Conservation (phyloP, 2,797 vertebrate species). For the Rhinatrema bivittatum region DNA sequence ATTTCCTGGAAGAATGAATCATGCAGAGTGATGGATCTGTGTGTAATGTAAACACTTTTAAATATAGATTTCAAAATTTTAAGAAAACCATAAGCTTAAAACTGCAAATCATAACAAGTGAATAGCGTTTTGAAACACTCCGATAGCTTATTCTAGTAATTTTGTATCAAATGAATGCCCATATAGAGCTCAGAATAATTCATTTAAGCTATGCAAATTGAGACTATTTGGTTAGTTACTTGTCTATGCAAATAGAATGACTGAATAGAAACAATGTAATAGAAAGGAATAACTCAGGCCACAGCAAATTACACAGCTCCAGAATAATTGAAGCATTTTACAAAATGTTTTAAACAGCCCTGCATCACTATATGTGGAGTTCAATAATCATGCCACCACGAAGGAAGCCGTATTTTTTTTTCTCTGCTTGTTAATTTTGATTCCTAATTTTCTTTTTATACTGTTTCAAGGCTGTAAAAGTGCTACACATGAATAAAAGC, state of each 20-base stretch:
- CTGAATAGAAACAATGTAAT: background rate
- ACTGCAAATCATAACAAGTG: background rate
- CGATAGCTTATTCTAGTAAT: background rate
- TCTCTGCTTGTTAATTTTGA: too few relatives aligned
- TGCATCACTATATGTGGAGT: background rate
- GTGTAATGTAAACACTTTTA: background rate
- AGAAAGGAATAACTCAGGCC: constrained; percentile 8
- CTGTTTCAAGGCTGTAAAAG: too few relatives aligned
- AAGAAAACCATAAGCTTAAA: background rate
- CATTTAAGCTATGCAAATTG: background rate
- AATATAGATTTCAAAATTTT: background rate
- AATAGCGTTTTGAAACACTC: constrained; percentile 4
- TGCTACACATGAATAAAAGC: too few relatives aligned
- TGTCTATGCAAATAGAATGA: too few relatives aligned
- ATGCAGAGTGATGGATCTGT: too few relatives aligned
- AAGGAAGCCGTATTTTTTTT: too few relatives aligned
- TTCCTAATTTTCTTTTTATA: too few relatives aligned
- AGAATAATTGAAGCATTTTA: background rate
- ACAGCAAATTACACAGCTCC: background rate
- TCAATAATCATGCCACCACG: background rate
- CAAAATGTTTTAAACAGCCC: background rate
- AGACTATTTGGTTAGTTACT: too few relatives aligned
- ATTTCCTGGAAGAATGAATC: background rate
- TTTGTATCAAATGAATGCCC: background rate
- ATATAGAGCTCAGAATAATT: constrained; percentile 1